These are phyloP conservation scores for Busseola fusca DNA, from an alignment of 2,888 invertebrate species.

Conservation along the genomic window DNA sequence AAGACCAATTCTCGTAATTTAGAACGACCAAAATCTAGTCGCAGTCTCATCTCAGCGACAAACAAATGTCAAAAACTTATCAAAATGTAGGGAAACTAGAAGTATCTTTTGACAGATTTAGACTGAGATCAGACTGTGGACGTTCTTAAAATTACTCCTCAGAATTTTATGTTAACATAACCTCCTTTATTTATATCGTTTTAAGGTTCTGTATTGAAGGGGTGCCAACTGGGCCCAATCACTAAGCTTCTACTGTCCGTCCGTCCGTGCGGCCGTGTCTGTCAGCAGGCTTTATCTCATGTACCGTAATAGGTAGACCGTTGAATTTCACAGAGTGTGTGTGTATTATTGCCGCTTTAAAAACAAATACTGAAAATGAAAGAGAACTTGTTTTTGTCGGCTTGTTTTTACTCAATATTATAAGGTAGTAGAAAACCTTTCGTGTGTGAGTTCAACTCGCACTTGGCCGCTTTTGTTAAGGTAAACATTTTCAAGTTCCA, in stretches of 20 bases:
- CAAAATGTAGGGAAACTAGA: no score
- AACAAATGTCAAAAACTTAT: no score
- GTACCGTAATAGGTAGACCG: not conserved
- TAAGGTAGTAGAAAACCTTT: not conserved
- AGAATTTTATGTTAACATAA: slow-evolving; percentile 23
- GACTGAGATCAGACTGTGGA: no score
- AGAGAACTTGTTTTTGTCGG: not conserved
- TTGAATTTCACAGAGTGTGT: not conserved
- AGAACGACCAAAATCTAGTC: no score
- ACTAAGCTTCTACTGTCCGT: not conserved
- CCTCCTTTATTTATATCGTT: slow-evolving; percentile 10
- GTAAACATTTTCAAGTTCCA: slow-evolving; percentile 39
- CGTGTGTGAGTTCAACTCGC: not conserved
- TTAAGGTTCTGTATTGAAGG: not conserved
- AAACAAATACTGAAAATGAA: not conserved
- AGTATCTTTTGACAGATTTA: no score
- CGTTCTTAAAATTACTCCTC: no score
- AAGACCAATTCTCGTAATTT: no score
- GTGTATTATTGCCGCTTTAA: not conserved
- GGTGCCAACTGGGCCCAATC: not conserved
- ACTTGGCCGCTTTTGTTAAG: not conserved
- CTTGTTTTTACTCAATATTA: not conserved
- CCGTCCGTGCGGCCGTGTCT: not conserved
- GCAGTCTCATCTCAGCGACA: no score
- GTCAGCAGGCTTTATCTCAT: not conserved